Percentiles rank a stretch among this genome's conserved stretches.
phyloP scores from a whole-genome alignment of 2,113 vertebrate genomes.

The Grus americana region DNA sequence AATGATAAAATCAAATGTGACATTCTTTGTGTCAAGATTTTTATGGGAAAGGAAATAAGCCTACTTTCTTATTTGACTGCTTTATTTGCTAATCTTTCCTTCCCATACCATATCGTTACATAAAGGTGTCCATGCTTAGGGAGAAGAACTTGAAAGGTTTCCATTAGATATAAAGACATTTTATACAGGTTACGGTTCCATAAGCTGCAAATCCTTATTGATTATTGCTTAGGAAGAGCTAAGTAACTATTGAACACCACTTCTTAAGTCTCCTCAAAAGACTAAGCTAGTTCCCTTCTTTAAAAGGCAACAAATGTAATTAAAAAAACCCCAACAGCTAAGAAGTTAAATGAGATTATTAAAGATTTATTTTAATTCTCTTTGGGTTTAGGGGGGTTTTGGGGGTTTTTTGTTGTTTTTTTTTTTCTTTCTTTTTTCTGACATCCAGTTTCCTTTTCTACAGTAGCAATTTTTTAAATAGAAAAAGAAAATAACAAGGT shows the following conservation, averaged over 20 bases:
- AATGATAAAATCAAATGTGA: background rate
- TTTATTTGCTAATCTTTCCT: background rate
- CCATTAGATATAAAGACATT: background rate
- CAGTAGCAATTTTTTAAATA: background rate
- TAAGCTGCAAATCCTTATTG: slow-evolving; percentile 7
- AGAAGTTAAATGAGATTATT: background rate
- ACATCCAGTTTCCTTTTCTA: too few species aligned
- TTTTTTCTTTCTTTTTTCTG: too few species aligned
- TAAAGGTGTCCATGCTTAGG: background rate
- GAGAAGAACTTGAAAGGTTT: background rate
- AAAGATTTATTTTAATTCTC: background rate
- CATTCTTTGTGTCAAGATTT: background rate
- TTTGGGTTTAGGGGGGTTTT: too few species aligned
- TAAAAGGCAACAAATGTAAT: background rate
- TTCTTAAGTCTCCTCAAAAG: background rate
- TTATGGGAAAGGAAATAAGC: background rate
- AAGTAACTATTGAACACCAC: background rate
- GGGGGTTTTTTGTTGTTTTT: too few species aligned
- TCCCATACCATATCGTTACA: background rate
- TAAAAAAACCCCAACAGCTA: background rate
- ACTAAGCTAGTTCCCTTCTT: background rate
- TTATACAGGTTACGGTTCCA: background rate
- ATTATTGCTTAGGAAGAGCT: slow-evolving; percentile 1
- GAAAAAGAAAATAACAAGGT: background rate
- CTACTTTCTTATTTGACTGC: background rate